Percentiles rank a stretch among this genome's conserved stretches.
phyloP scores from a whole-genome alignment of 2,113 vertebrate genomes.

The Myiozetetes cayanensis region DNA sequence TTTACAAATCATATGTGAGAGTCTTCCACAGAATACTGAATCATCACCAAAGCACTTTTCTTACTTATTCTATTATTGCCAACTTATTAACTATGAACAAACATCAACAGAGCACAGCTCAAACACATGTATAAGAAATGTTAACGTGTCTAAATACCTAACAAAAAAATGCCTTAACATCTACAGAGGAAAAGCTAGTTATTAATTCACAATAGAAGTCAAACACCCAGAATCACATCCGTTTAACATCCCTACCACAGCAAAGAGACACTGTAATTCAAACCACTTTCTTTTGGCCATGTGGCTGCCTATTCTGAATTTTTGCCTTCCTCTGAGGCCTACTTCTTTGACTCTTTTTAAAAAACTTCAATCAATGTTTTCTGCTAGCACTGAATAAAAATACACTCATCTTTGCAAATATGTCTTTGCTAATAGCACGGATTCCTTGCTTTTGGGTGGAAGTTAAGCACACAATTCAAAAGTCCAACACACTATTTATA shows the following conservation, averaged over 20 bases:
- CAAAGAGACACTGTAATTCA: neutral
- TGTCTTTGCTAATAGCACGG: neutral
- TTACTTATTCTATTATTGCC: neutral
- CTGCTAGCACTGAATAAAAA: neutral
- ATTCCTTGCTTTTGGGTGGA: neutral
- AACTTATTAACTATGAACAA: neutral
- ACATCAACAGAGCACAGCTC: neutral
- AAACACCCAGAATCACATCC: neutral
- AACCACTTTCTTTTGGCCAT: neutral
- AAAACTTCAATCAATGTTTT: neutral
- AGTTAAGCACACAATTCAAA: neutral
- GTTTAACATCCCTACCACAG: neutral
- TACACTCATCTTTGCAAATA: neutral
- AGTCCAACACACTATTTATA: neutral
- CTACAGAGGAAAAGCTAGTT: neutral
- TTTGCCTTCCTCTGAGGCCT: neutral
- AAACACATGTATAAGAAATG: neutral
- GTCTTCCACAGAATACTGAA: neutral
- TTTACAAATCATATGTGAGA: neutral
- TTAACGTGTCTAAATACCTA: neutral
- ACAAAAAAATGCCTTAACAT: neutral
- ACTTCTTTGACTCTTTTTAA: neutral
- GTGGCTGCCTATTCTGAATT: neutral
- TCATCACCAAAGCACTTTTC: neutral
- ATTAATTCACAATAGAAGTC: neutral